phyloP scores from a whole-genome alignment of 2,888 invertebrate species.

The Danaus chrysippus region DNA sequence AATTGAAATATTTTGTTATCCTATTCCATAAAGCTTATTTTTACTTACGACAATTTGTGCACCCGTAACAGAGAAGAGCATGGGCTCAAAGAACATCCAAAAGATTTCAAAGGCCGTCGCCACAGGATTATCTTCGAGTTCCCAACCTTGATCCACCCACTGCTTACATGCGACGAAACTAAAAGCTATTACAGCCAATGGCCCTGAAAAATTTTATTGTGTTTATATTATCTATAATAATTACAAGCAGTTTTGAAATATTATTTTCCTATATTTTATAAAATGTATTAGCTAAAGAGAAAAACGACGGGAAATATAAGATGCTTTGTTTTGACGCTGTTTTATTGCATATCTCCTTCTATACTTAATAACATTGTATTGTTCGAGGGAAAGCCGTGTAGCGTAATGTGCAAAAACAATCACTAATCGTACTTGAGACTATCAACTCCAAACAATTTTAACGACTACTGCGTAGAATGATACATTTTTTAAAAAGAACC shows the following conservation, averaged over 20 bases:
- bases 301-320: constrained; percentile 14
- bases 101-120: constrained; percentile 93
- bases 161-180: constrained; percentile 89
- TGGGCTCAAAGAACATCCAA: constrained; percentile 98
- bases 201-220: constrained; percentile 77
- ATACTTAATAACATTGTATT: constrained; percentile 51
- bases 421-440: constrained; percentile 35
- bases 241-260: neutral
- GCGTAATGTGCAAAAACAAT: constrained; percentile 48
- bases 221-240: neutral
- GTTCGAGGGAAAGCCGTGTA: constrained; percentile 47
- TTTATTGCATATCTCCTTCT: constrained; percentile 41
- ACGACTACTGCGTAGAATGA: constrained; percentile 36
- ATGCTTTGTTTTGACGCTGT: constrained; percentile 35
- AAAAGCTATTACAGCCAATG: constrained; percentile 89
- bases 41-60: constrained; percentile 87
- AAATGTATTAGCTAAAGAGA: constrained; percentile 9
- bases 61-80: constrained; percentile 95
- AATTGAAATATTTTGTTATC: constrained; percentile 9
- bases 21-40: neutral
- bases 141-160: constrained; percentile 92
- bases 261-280: too few species aligned
- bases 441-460: constrained; percentile 44
- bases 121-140: constrained; percentile 92
- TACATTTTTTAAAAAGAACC: constrained; percentile 24